These are phyloP conservation scores for Pseudococcus longispinus DNA, from an alignment of 2,888 invertebrate genomes.

Conservation along the genomic window DNA sequence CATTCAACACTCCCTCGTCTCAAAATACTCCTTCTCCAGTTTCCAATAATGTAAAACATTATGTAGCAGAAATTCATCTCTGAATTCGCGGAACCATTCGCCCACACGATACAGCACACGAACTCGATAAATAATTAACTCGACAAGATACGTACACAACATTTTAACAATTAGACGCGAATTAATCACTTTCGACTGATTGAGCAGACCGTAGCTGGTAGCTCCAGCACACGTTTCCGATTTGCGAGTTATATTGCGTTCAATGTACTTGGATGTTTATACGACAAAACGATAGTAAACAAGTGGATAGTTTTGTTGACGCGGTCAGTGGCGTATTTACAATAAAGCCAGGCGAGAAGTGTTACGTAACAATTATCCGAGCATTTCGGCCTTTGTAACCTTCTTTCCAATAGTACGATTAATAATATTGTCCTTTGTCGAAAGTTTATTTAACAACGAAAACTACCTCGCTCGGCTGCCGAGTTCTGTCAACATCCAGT, in stretches of 20 bases:
- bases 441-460: slow-evolving; percentile 9
- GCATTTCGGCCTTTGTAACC: slow-evolving; percentile 2
- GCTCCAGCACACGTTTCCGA: neutral
- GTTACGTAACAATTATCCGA: slow-evolving; percentile 19
- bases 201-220: neutral
- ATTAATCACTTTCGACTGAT: neutral
- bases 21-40: neutral
- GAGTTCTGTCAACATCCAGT: neutral
- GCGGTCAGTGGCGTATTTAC: slow-evolving; percentile 43
- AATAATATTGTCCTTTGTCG: slow-evolving; percentile 11
- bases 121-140: neutral
- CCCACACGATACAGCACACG: neutral
- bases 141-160: neutral
- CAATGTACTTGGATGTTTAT: neutral
- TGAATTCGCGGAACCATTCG: neutral
- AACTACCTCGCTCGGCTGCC: neutral
- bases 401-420: slow-evolving; percentile 5
- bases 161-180: neutral
- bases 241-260: neutral
- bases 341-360: neutral
- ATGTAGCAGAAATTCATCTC: neutral
- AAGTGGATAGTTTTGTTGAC: slow-evolving; percentile 29
- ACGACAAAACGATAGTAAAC: slow-evolving; percentile 13
- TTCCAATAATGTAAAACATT: neutral
- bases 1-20: neutral